Percentiles rank a stretch among this genome's conserved stretches.
These are phyloP conservation scores for Drosophila virilis DNA, from an alignment of 1,140 invertebrate genomes.

Conservation along the genomic window DNA sequence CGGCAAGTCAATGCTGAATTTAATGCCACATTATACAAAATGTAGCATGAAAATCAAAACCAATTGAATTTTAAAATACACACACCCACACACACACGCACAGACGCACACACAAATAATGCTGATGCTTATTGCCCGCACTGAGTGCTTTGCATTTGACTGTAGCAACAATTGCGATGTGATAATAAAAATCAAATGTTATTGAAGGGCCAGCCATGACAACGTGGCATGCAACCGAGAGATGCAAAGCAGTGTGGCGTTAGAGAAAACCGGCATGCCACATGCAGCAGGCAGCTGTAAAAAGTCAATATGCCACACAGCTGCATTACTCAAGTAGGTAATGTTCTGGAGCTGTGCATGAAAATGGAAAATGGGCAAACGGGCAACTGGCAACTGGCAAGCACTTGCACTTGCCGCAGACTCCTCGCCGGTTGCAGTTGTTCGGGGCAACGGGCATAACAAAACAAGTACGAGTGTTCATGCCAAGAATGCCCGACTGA, in stretches of 20 bases:
- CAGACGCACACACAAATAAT: conserved; percentile 31
- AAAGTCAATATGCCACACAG: conserved; percentile 49
- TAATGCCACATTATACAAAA: conserved; percentile 51
- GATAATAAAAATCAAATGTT: conserved; percentile 77
- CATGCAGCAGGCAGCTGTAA: conserved; percentile 35
- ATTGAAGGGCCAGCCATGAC: conserved; percentile 50
- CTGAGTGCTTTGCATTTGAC: conserved; percentile 36
- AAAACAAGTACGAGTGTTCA: neutral
- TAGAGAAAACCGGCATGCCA: conserved; percentile 4
- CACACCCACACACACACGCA: neutral
- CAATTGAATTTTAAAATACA: conserved; percentile 55
- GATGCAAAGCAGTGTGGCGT: conserved; percentile 6
- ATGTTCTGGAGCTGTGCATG: conserved; percentile 42
- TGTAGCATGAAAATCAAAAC: conserved; percentile 57
- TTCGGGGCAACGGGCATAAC: neutral
- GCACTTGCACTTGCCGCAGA: conserved; percentile 22
- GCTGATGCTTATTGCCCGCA: conserved; percentile 57
- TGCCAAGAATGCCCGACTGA: neutral
- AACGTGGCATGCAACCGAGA: neutral
- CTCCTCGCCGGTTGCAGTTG: conserved; percentile 3
- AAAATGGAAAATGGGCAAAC: conserved; percentile 31
- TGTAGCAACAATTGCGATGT: conserved; percentile 61
- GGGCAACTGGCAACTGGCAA: conserved; percentile 15
- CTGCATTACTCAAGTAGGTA: conserved; percentile 52
- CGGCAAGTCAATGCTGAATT: conserved; percentile 37